A percentile compares a stretch with the other conserved stretches of the same genome.
phyloP scores from a whole-genome alignment of 92 coral and sea anemone species.

The Diadumene lineata region DNA sequence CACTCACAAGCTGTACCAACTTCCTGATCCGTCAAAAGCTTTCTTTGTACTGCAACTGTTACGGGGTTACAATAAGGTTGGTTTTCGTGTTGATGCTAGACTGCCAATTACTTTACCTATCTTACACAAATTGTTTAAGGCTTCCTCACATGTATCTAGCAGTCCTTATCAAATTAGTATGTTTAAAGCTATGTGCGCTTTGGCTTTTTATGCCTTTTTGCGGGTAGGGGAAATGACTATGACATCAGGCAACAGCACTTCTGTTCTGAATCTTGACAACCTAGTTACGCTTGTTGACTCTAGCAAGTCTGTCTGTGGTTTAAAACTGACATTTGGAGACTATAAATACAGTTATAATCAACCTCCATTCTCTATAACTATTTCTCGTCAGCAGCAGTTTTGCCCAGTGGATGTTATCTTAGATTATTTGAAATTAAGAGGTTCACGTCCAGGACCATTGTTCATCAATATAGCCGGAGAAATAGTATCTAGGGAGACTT shows the following conservation, averaged over 20 bases:
- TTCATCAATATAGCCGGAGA: slow-evolving; percentile 36
- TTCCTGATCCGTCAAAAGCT: slow-evolving; percentile 44
- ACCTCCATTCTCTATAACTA: slow-evolving; percentile 32
- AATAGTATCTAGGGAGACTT: slow-evolving; percentile 41
- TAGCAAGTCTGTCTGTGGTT: slow-evolving; percentile 25
- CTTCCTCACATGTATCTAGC: slow-evolving; percentile 26
- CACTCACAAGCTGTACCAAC: slow-evolving; percentile 37
- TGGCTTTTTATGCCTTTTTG: slow-evolving; percentile 56
- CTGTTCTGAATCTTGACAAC: slow-evolving; percentile 44
- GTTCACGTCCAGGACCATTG: slow-evolving; percentile 51
- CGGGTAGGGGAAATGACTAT: slow-evolving; percentile 58
- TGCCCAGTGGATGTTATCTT: slow-evolving; percentile 59
- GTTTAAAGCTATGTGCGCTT: slow-evolving; percentile 62
- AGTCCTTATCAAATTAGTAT: slow-evolving; percentile 31
- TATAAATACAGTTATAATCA: slow-evolving; percentile 57
- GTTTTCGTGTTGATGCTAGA: slow-evolving; percentile 45
- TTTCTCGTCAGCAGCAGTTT: slow-evolving; percentile 32
- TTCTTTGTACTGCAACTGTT: slow-evolving; percentile 46
- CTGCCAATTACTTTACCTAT: slow-evolving; percentile 64
- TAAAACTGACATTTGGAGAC: slow-evolving; percentile 50
- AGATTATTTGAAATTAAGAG: slow-evolving; percentile 49
- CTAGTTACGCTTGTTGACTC: slow-evolving; percentile 34
- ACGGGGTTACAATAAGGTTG: slow-evolving; percentile 43
- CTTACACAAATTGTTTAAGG: slow-evolving; percentile 33
- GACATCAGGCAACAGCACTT: slow-evolving; percentile 1